Evolutionary conservation across 2,113 vertebrate species (phyloP).

Genomic region (Electrona antarctica): DNA sequence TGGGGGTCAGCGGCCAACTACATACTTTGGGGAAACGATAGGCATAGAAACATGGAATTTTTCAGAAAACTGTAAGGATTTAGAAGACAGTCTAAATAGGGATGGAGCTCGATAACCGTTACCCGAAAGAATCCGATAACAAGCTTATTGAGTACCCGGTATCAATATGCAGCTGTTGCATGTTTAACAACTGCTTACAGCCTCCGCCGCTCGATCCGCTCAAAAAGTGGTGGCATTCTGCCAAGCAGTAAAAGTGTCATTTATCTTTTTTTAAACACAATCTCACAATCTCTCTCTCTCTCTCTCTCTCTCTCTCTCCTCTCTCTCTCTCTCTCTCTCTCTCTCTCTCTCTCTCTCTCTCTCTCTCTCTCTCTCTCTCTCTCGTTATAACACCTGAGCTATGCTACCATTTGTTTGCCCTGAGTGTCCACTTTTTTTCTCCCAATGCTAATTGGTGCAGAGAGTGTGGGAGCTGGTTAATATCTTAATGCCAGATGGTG

Average conservation of each 20-base stretch:
- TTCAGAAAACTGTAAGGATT: too few species aligned
- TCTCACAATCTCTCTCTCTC: constrained; percentile 5
- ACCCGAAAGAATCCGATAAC: too few species aligned
- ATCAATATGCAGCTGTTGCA: too few species aligned
- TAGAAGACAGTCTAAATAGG: too few species aligned
- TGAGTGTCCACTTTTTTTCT: constrained; percentile 43
- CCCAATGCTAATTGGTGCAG: constrained; percentile 60
- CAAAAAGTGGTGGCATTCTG: constrained; percentile 37
- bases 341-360: background rate
- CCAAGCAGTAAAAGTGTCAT: constrained; percentile 39
- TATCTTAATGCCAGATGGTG: constrained; percentile 72
- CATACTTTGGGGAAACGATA: too few species aligned
- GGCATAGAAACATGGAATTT: too few species aligned
- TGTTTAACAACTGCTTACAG: constrained; percentile 74
- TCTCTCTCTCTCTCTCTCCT: background rate
- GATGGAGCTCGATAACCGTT: too few species aligned
- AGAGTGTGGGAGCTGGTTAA: constrained; percentile 71
- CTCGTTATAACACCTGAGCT: background rate
- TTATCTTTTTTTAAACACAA: constrained; percentile 40
- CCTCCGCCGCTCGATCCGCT: constrained; percentile 40
- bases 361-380: background rate
- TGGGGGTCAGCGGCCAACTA: too few species aligned
- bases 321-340: background rate
- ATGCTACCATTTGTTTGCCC: background rate
- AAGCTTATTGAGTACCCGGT: too few species aligned